Percentiles rank a stretch among this genome's conserved stretches.
These are phyloP conservation scores for Kryptolebias ocellatus DNA, from an alignment of 2,797 vertebrate genomes.

Conservation along the genomic window DNA sequence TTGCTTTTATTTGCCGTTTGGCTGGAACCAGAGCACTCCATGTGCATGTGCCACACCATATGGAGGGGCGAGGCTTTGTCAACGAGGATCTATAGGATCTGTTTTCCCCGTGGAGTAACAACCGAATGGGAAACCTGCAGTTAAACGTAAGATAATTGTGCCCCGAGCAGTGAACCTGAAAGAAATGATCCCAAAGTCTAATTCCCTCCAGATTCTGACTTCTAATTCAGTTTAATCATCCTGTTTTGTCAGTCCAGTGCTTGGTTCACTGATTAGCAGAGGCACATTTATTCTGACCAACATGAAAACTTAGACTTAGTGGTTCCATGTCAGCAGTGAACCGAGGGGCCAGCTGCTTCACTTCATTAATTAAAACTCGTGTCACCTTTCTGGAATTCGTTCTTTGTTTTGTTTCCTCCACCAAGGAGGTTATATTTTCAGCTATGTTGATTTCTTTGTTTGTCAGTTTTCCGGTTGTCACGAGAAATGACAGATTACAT, in stretches of 20 bases:
- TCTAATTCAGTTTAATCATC: slow-evolving; percentile 5
- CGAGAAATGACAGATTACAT: no score
- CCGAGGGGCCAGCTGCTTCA: background rate
- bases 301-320: background rate
- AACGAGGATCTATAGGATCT: slow-evolving; percentile 25
- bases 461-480: no score
- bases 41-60: slow-evolving; percentile 22
- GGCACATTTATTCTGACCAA: background rate
- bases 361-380: background rate
- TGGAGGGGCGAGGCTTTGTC: slow-evolving; percentile 32
- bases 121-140: slow-evolving; percentile 6
- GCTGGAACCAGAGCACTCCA: slow-evolving; percentile 36
- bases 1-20: slow-evolving; percentile 65
- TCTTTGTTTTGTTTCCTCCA: no score
- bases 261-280: slow-evolving; percentile 14
- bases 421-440: no score
- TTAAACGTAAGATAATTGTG: slow-evolving; percentile 20
- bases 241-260: background rate
- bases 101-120: slow-evolving; percentile 24
- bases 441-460: no score
- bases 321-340: background rate
- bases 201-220: background rate
- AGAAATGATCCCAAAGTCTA: slow-evolving; percentile 5
- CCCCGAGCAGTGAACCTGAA: slow-evolving; percentile 3
- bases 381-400: no score